A percentile compares a stretch with the other conserved stretches of the same genome.
Conservation (phyloP, 2,797 vertebrate genomes). For the Melanotaenia maccullochi region DNA sequence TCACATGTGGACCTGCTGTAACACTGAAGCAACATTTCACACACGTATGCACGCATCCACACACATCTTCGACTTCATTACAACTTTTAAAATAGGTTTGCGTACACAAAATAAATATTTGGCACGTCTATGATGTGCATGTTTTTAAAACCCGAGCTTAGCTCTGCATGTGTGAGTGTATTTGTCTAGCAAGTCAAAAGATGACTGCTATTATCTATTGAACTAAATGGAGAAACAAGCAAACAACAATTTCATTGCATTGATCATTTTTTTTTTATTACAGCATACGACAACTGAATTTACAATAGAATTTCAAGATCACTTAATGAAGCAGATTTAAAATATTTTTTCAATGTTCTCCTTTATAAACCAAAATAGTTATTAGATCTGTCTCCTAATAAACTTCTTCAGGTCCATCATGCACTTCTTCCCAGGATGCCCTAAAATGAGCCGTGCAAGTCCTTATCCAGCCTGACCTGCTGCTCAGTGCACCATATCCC, state of each 20-base stretch:
- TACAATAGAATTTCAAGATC: not conserved
- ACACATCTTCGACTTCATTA: not conserved
- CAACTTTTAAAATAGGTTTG: not conserved
- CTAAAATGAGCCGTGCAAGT: constrained; percentile 6
- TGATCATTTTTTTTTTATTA: not conserved
- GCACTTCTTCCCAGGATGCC: constrained; percentile 25
- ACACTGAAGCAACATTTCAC: constrained; percentile 13
- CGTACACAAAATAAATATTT: not conserved
- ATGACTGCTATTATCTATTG: too few relatives aligned
- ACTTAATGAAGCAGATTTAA: not conserved
- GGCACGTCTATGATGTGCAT: not conserved
- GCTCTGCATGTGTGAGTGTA: not conserved
- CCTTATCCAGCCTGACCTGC: constrained; percentile 36
- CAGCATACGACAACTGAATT: not conserved
- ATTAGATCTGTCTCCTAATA: not conserved
- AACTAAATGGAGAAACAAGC: not conserved
- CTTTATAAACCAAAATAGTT: not conserved
- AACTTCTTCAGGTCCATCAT: not conserved
- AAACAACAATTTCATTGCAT: not conserved
- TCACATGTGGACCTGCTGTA: constrained; percentile 49
- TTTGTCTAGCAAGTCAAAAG: not conserved
- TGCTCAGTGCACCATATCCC: constrained; percentile 33
- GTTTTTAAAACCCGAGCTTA: not conserved
- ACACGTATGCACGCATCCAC: not conserved
- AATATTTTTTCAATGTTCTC: not conserved